These are phyloP conservation scores for Silurus aristotelis DNA, from an alignment of 2,797 vertebrate species.

Conservation along the genomic window DNA sequence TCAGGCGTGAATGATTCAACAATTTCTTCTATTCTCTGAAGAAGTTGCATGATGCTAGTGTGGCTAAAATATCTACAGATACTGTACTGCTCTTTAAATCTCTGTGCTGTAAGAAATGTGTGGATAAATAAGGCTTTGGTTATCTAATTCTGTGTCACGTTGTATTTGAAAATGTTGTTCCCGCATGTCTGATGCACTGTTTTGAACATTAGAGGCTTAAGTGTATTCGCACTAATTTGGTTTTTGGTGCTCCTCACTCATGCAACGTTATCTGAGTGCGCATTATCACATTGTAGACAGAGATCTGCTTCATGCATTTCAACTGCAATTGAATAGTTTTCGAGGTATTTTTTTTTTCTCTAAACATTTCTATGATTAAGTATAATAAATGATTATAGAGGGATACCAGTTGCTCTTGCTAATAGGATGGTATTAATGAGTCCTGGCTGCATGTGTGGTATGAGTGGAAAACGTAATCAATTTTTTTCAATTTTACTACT, in stretches of 20 bases:
- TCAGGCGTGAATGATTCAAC: not conserved
- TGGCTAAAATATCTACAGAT: not conserved
- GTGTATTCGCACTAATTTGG: not conserved
- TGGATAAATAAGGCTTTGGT: not conserved
- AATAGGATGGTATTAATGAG: not conserved
- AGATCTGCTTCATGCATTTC: not conserved
- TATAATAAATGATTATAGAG: not conserved
- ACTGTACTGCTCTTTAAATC: not conserved
- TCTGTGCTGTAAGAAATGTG: not conserved
- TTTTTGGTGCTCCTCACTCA: not conserved
- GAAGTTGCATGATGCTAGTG: constrained; percentile 35
- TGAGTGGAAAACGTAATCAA: not conserved
- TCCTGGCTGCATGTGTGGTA: not conserved
- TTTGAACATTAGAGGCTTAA: not conserved
- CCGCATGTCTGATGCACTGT: not conserved
- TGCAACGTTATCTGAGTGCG: not conserved
- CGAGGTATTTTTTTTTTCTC: not conserved
- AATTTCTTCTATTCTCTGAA: not conserved
- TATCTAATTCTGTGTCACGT: too few species aligned
- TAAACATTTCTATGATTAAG: not conserved
- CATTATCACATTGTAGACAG: not conserved
- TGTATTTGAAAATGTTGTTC: not conserved
- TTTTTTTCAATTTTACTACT: not conserved
- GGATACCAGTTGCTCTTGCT: too few species aligned
- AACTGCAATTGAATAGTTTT: not conserved